Percentiles rank a stretch among this genome's conserved stretches.
Evolutionary conservation across 2,113 vertebrate genomes (phyloP).

Genomic region (Cnemophilus loriae): DNA sequence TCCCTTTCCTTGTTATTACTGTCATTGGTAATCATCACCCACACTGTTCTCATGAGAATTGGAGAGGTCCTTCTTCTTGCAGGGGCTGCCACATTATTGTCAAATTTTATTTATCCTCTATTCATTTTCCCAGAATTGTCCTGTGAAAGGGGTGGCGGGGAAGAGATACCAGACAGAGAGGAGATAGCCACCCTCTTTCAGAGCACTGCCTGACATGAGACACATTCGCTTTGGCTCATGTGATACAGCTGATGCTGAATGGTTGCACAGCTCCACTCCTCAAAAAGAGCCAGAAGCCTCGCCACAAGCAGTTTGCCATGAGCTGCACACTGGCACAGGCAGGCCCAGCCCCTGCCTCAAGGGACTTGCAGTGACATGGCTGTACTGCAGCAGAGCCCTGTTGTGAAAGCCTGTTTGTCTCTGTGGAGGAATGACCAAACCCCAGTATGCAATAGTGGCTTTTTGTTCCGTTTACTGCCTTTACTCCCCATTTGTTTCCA

Average conservation of each 20-base stretch:
- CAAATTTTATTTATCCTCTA: background rate
- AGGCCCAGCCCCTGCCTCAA: background rate
- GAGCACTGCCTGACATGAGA: background rate
- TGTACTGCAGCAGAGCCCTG: background rate
- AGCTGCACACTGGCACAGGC: background rate
- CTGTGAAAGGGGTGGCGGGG: background rate
- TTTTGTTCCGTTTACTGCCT: background rate
- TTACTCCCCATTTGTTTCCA: constrained; percentile 33
- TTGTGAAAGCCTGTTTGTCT: background rate
- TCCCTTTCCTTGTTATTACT: background rate
- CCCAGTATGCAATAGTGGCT: background rate
- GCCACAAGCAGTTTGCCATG: background rate
- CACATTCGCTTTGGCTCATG: accelerated
- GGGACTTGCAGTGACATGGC: background rate
- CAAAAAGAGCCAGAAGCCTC: background rate
- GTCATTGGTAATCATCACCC: background rate
- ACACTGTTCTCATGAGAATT: accelerated
- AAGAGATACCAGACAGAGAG: background rate
- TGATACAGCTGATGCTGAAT: background rate
- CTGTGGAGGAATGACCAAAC: background rate
- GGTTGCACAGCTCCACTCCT: background rate
- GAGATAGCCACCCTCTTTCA: background rate
- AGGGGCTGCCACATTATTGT: background rate
- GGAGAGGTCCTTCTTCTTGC: background rate
- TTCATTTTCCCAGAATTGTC: background rate